A percentile compares a stretch with the other conserved stretches of the same genome.
Conservation (phyloP, 35 echinoderm and acorn worm species). For the Apostichopus parvimensis region DNA sequence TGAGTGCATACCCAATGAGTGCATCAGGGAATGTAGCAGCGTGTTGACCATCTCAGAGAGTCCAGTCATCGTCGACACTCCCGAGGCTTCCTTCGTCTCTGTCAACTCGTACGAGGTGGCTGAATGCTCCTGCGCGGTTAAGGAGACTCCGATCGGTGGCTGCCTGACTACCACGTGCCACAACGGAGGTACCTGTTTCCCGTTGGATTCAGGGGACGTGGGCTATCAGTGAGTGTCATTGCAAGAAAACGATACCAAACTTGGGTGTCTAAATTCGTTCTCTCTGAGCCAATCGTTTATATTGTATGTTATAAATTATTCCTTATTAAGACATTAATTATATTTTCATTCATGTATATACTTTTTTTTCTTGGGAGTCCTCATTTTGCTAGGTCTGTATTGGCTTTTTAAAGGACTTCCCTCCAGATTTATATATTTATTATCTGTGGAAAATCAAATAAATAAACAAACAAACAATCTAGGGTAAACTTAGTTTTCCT, state of each 20-base stretch:
- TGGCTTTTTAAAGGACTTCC: too few species aligned
- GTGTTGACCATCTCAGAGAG: slow-evolving; percentile 11
- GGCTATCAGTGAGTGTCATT: slow-evolving; percentile 29
- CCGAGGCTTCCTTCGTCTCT: slow-evolving; percentile 10
- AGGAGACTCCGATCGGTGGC: slow-evolving; percentile 14
- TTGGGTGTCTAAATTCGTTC: too few species aligned
- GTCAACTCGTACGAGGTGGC: slow-evolving; percentile 30
- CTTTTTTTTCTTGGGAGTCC: too few species aligned
- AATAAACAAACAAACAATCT: too few species aligned
- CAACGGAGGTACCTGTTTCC: slow-evolving; percentile 35
- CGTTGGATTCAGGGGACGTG: slow-evolving; percentile 2
- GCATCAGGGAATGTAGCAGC: slow-evolving; percentile 26
- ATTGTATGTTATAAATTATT: too few species aligned
- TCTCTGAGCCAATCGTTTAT: too few species aligned
- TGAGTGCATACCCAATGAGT: slow-evolving; percentile 40
- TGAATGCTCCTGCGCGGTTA: slow-evolving; percentile 12
- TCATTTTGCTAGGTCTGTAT: too few species aligned
- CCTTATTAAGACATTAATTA: too few species aligned
- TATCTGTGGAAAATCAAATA: too few species aligned
- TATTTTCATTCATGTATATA: too few species aligned
- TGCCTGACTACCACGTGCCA: slow-evolving; percentile 34
- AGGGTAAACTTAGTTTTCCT: too few species aligned
- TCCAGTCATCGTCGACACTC: slow-evolving; percentile 1
- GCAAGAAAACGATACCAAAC: background rate
- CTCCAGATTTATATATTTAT: too few species aligned